Evolutionary conservation across 1,140 invertebrate genomes (phyloP), one percentile per base, ranked within the genome.

Genomic region (Hylyphantes graminicola): DNA sequence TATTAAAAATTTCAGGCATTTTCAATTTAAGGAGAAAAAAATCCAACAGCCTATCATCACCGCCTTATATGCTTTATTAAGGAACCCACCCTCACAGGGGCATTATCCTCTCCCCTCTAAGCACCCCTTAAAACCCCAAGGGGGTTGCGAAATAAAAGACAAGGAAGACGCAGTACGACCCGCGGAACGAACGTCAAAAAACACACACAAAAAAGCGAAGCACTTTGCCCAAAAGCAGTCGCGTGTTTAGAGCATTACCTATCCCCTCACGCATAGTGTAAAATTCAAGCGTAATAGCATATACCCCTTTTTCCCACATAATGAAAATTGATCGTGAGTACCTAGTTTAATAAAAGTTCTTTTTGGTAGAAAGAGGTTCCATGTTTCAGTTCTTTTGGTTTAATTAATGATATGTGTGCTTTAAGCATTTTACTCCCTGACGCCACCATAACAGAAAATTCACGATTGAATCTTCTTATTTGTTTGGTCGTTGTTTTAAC

Each of bases 241-340:
- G 50, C 35, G 61, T 64, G 50, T 70, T 15, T 21, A 70, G 68
- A 70, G 67, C 77, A 80, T 80, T 80, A 70, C 70, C 67, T 80
- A 78, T 78, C 53, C 48, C 67, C 15, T 61, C 48, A 59, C 61
- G 48, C 61, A 57, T 21, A 48, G 77, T 59, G 61, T n/a, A 65
- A 67, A 78, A 78, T 61, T 67, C 48, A 61, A 61, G 61, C 76
- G 67, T 78, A 78, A 78, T 68, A 78, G 76, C 63, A 12, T 7
- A 21, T n/a, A 7, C 35, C 61, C 17, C 17, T 74, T 61, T 61
- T 67, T 67, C 35, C 61, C 50, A 17, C 73, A 51, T 63, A 78
- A 78, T 78, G 76, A 78, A 78, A 78, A 78, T 78, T 78, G 76
- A 78, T 78, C 76, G 76, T 61, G 2, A 17, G 7, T 67, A 63